Conservation (phyloP, 2,888 invertebrate genomes). For the Helicoverpa assulta region DNA sequence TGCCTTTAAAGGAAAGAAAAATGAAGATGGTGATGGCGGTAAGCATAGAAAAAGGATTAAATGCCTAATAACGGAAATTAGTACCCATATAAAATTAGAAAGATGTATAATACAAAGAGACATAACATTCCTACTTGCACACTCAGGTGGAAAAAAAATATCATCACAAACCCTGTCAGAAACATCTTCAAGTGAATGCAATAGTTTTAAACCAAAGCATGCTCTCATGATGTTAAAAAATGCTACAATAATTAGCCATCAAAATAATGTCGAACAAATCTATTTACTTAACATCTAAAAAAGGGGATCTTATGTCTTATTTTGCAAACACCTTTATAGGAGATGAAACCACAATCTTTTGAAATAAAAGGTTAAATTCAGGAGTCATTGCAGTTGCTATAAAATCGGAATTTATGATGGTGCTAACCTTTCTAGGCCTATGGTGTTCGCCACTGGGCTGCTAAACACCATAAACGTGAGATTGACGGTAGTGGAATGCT, state of each 20-base stretch:
- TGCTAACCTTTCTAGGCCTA: constrained; percentile 62
- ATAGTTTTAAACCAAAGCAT: too few species aligned
- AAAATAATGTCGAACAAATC: neutral
- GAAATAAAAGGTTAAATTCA: constrained; percentile 72
- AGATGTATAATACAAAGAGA: too few species aligned
- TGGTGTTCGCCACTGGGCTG: constrained; percentile 55
- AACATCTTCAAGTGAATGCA: too few species aligned
- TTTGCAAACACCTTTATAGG: constrained; percentile 45
- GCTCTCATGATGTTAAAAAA: too few species aligned
- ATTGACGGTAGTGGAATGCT: constrained; percentile 52
- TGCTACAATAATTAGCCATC: neutral
- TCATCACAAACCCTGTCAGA: too few species aligned
- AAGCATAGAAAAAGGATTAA: too few species aligned
- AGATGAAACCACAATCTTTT: constrained; percentile 41
- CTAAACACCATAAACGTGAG: constrained; percentile 59
- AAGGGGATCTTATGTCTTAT: constrained; percentile 26
- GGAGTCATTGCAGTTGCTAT: constrained; percentile 71
- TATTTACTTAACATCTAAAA: constrained; percentile 18
- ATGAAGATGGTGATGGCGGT: too few species aligned
- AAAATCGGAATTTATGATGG: constrained; percentile 75
- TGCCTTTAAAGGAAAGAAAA: neutral
- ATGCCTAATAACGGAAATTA: too few species aligned
- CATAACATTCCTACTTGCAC: too few species aligned
- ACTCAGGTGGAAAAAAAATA: too few species aligned
- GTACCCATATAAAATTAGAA: too few species aligned